Evolutionary conservation across 2,888 invertebrate genomes (phyloP).

Genomic region (Petrolisthes manimaculis): DNA sequence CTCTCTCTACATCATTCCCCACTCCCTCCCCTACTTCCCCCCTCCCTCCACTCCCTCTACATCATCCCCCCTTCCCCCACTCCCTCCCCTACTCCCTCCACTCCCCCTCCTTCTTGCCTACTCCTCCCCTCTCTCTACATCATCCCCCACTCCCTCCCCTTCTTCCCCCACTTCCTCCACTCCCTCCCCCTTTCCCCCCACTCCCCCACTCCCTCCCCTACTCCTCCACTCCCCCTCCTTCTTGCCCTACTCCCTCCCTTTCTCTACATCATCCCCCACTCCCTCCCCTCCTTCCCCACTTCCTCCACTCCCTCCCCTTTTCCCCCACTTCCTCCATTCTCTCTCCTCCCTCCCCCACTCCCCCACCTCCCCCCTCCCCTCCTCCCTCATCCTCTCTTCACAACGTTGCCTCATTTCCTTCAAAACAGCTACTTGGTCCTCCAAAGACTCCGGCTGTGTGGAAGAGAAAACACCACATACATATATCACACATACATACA

Average conservation of each 20-base stretch:
- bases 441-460: conserved; percentile 27
- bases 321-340: background rate
- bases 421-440: conserved; percentile 35
- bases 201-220: background rate
- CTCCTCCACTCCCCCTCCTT: background rate
- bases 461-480: background rate
- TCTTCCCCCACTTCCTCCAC: background rate
- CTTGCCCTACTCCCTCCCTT: background rate
- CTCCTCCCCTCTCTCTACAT: background rate
- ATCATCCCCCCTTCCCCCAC: background rate
- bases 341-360: background rate
- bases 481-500: background rate
- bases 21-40: background rate
- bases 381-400: conserved; percentile 19
- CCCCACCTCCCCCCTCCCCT: background rate
- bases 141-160: background rate
- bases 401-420: conserved; percentile 29
- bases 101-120: background rate
- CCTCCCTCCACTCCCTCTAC: background rate
- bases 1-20: background rate
- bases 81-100: background rate
- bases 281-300: no score
- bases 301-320: background rate
- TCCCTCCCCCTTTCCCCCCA: background rate
- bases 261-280: background rate